Conservation (phyloP, 2,113 vertebrate genomes). For the Cololabis saira region DNA sequence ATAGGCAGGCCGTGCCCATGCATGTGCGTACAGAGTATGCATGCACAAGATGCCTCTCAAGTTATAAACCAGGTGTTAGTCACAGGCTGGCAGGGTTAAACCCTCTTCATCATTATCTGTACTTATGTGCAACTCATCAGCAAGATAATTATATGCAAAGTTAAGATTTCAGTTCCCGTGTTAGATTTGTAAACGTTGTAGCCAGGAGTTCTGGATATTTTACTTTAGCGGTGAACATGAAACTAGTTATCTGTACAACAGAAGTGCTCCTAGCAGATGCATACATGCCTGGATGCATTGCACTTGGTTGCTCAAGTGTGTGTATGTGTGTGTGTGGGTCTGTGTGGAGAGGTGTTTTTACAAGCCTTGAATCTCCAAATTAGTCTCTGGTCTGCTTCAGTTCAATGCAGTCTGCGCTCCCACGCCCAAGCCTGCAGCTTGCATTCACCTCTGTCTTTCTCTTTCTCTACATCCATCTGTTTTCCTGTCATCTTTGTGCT, state of each 20-base stretch:
- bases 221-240: too few relatives aligned
- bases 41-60: too few relatives aligned
- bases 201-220: background rate
- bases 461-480: too few relatives aligned
- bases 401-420: slow-evolving; percentile 74
- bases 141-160: background rate
- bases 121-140: background rate
- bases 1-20: too few relatives aligned
- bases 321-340: slow-evolving; percentile 28
- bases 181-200: background rate
- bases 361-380: slow-evolving; percentile 73
- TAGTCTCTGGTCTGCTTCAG: slow-evolving; percentile 79
- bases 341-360: slow-evolving; percentile 61
- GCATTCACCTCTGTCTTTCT: slow-evolving; percentile 11
- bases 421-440: slow-evolving; percentile 58
- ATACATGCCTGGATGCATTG: too few relatives aligned
- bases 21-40: too few relatives aligned
- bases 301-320: background rate
- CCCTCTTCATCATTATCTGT: background rate
- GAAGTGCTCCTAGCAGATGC: too few relatives aligned
- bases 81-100: too few relatives aligned
- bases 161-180: slow-evolving; percentile 20
- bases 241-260: too few relatives aligned
- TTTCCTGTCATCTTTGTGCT: slow-evolving; percentile 10
- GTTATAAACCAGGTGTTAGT: too few relatives aligned